These are phyloP conservation scores for Mastigias papua DNA, from an alignment of 30 jellyfish, hydroid and myxozoan species.

Conservation along the genomic window DNA sequence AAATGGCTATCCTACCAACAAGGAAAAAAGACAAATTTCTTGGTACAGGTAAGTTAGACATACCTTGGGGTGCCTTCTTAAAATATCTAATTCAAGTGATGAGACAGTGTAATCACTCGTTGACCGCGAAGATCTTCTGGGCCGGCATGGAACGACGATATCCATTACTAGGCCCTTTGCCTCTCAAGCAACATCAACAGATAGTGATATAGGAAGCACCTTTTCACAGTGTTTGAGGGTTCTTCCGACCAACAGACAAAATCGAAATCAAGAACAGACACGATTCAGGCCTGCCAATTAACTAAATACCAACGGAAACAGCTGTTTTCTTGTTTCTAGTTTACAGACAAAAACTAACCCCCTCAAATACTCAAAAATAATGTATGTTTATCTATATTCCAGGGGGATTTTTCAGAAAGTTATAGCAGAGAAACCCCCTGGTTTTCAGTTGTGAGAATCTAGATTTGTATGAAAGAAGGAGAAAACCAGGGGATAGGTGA, in stretches of 20 bases:
- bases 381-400: neutral
- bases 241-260: conserved; percentile 1
- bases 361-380: neutral
- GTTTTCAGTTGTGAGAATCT: neutral
- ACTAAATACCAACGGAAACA: conserved; percentile 39
- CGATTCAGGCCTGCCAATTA: conserved; percentile 4
- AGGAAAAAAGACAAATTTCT: too few species aligned
- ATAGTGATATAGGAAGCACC: neutral
- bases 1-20: too few species aligned
- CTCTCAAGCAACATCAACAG: neutral
- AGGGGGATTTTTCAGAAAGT: too few species aligned
- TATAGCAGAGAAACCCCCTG: conserved; percentile 7
- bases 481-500: neutral
- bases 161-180: conserved; percentile 35
- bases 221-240: neutral
- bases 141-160: conserved; percentile 60
- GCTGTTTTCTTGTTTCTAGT: conserved; percentile 40
- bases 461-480: neutral
- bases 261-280: neutral
- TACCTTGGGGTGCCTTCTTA: conserved; percentile 75
- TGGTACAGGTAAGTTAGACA: conserved; percentile 2
- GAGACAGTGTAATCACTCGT: conserved; percentile 30
- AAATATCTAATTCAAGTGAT: conserved; percentile 47
- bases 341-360: neutral
- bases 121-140: conserved; percentile 62